Conservation (phyloP, 1,140 invertebrate species). For the Diploscapter pachys region DNA sequence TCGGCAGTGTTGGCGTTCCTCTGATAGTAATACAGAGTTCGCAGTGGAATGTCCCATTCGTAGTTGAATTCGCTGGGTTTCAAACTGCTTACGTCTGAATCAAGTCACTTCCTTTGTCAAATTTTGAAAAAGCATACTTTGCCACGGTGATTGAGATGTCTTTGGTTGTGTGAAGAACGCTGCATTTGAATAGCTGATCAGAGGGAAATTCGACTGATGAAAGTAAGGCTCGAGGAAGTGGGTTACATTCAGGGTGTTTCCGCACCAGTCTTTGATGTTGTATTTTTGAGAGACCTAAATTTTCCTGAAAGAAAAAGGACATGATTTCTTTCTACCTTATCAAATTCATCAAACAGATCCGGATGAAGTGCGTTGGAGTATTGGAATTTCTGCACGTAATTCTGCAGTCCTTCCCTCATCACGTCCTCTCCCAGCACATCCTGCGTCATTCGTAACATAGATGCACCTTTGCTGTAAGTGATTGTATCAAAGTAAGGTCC, state of each 20-base stretch:
- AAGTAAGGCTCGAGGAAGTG: constrained; percentile 33
- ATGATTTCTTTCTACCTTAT: background rate
- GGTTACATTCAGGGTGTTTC: constrained; percentile 19
- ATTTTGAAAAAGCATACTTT: background rate
- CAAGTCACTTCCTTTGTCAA: too few relatives aligned
- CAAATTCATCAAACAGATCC: constrained; percentile 24
- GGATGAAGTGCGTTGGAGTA: constrained; percentile 28
- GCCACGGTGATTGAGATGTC: constrained; percentile 15
- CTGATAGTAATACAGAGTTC: background rate
- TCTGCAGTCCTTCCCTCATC: constrained; percentile 19
- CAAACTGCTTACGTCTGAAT: constrained; percentile 1
- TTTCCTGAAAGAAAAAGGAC: background rate
- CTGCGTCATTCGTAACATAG: constrained; percentile 40
- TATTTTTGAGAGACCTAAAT: constrained; percentile 17
- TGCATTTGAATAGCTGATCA: constrained; percentile 4
- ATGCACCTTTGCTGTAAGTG: constrained; percentile 63
- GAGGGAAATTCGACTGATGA: constrained; percentile 27
- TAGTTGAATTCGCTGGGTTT: constrained; percentile 25
- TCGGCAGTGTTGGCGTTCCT: too few relatives aligned
- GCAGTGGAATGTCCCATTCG: constrained; percentile 26
- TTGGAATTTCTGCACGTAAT: constrained; percentile 21
- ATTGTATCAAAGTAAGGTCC: constrained; percentile 61
- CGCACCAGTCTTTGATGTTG: constrained; percentile 30
- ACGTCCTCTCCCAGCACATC: constrained; percentile 7
- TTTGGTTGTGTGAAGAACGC: constrained; percentile 3